Evolutionary conservation across 2,888 invertebrate species (phyloP), one percentile per base, ranked within the genome.

Genomic region (Ochlodes sylvanus): DNA sequence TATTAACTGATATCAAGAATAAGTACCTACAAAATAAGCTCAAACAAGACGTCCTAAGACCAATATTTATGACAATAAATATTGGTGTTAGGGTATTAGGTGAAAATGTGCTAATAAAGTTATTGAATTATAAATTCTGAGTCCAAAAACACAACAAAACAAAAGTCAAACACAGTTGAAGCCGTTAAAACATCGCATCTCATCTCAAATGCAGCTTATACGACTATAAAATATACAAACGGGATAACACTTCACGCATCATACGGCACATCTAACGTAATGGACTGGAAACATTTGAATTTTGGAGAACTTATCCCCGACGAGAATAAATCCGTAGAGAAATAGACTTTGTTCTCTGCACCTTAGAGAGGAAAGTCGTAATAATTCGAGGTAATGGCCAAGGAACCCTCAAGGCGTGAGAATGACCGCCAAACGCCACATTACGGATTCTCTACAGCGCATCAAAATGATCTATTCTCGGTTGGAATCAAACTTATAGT

Each of bases 371-470:
- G 58, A 65, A 50, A 27, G 15, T 65, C 27, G n/a, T n/a, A 12
- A 14, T 32, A 1, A 14, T 7, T 1, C 1, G 9, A 1, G 27
- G 14, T 14, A 44, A 63, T 42, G 32, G 42, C 52, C 9, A 58
- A 21, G 38, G 52, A 52, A 52, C 58, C 64, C 52, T 72, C 73
- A 72, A 81, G 79, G 78, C 81, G 85, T 85, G 86, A 85, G 86
- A 87, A 86, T 80, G 78, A 72, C 74, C 73, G 77, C 76, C 74
- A 78, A 81, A 82, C 79, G 74, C 77, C 78, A 78, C 83, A 84
- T 87, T 85, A 84, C 78, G 79, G 80, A 87, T 87, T 87, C 83
- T 86, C 83, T 80, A 85, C 87, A 86, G 80, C 81, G 78, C 84
- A 85, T 87, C 84, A 84, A 83, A 79, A 76, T 76, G 75, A 73